A percentile compares a stretch with the other conserved stretches of the same genome.
Evolutionary conservation across 37 sponge, comb jelly and placozoan species (phyloP).

Genomic region (Halisarca cf. caerulea): DNA sequence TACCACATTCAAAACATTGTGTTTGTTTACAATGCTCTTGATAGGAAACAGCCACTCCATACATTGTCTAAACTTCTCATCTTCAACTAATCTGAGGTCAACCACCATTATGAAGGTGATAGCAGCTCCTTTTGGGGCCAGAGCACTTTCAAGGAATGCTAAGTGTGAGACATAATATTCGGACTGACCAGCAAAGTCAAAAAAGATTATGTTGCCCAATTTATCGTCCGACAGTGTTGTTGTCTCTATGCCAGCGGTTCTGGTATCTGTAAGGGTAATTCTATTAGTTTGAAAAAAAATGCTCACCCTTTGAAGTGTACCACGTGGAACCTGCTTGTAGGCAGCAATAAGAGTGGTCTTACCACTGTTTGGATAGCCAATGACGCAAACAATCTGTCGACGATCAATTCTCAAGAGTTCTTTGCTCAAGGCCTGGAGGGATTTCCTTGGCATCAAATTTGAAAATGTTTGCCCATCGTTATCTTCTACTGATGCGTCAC

Average conservation of each 20-base stretch:
- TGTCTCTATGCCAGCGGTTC: neutral
- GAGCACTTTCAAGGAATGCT: neutral
- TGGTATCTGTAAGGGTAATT: too few species aligned
- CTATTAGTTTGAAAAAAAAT: too few species aligned
- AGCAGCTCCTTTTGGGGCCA: neutral
- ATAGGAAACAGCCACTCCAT: conserved; percentile 4
- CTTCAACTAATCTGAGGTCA: neutral
- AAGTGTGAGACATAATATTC: neutral
- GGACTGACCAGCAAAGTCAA: conserved; percentile 10
- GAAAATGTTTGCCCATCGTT: too few species aligned
- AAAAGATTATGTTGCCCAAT: neutral
- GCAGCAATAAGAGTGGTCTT: too few species aligned
- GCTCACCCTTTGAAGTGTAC: too few species aligned
- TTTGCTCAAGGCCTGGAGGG: too few species aligned
- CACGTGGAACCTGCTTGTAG: too few species aligned
- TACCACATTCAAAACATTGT: neutral
- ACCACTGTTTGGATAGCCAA: too few species aligned
- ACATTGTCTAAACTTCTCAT: neutral
- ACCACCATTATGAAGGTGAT: conserved; percentile 1
- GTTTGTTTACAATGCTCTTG: neutral
- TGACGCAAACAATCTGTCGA: too few species aligned
- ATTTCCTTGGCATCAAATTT: too few species aligned
- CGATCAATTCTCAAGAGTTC: too few species aligned
- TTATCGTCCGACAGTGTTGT: neutral
- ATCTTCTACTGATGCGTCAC: too few species aligned